phyloP scores from a whole-genome alignment of 2,113 vertebrate species.

The Pelmatolapia mariae region DNA sequence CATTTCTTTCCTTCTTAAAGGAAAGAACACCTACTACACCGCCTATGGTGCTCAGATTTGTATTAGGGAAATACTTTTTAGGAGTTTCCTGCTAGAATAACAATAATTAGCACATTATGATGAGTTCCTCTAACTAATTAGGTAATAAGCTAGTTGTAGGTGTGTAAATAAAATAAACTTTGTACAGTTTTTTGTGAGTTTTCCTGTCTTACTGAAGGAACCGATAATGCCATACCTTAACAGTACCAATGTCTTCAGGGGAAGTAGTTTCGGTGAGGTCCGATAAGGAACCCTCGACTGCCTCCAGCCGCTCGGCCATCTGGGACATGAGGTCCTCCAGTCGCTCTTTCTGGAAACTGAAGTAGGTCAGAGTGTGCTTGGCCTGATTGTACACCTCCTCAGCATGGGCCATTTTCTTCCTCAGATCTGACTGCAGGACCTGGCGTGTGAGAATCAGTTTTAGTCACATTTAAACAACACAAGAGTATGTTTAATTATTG shows the following conservation, averaged over 20 bases:
- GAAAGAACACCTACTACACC: background rate
- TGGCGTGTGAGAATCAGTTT: conserved; percentile 37
- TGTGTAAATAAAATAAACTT: background rate
- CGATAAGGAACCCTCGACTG: conserved; percentile 75
- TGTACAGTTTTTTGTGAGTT: background rate
- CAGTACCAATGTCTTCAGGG: conserved; percentile 77
- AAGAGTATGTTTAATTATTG: background rate
- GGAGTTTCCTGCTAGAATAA: background rate
- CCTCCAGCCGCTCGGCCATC: conserved; percentile 72
- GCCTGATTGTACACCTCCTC: conserved; percentile 82
- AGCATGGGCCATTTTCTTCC: conserved; percentile 83
- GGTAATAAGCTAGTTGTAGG: background rate
- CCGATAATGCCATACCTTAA: conserved; percentile 73
- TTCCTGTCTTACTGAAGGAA: background rate
- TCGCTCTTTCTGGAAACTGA: conserved; percentile 78
- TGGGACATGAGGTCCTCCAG: conserved; percentile 81
- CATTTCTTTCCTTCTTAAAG: background rate
- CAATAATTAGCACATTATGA: background rate
- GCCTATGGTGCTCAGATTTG: background rate
- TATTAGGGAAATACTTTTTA: background rate
- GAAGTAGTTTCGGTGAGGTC: conserved; percentile 67
- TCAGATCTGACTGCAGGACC: conserved; percentile 88
- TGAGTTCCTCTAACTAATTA: background rate
- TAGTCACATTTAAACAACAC: background rate
- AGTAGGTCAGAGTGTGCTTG: conserved; percentile 82